Evolutionary conservation across 2,797 vertebrate genomes (phyloP), one percentile per base, ranked within the genome.

Genomic region (Characodon lateralis): DNA sequence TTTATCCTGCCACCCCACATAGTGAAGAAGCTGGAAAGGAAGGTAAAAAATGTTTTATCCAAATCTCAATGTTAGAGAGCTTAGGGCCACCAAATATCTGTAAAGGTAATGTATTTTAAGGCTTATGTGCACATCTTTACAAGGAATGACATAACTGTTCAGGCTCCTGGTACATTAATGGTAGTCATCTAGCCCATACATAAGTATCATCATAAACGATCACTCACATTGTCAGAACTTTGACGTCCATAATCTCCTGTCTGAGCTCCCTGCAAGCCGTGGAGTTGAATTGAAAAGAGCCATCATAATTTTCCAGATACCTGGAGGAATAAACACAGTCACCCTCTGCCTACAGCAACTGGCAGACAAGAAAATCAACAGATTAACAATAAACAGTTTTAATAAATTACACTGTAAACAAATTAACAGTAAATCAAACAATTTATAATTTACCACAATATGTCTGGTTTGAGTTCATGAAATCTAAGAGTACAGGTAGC

Each of bases 141-240:
- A 61, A 31, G 14, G n/a, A 39, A 24, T 22, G 18, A 3, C 41
- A 69, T 69, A 41, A n/a, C 66, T 26, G 39, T 46, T n/a, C 22
- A 55, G 28, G 20, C n/a, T 71, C 68, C 20, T 65, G 70, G 46
- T 1, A 43, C 20, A 9, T 68, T 10, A 50, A 1, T 63, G 55
- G 77, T n/a, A 28, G 56, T 0, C 6, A 14, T 50, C 50, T 18
- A 26, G 2, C 28, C 4, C 53, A n/a, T 9, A 16, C 48, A 5
- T 63, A 26, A 39, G 18, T 41, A 3, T 3, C 5, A 6, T 72
- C 59, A 58, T 9, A n/a, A 51, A 56, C 10, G 3, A 76, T 81
- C 73, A 98, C 98, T 99, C 94, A 99, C 98, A 99, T 99, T 77
- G 98, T 97, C 85, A 99, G 94, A 87, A 98, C 96, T 89, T 99